phyloP scores from a whole-genome alignment of 2,888 invertebrate species.

The Drosophila parthenogenetica region DNA sequence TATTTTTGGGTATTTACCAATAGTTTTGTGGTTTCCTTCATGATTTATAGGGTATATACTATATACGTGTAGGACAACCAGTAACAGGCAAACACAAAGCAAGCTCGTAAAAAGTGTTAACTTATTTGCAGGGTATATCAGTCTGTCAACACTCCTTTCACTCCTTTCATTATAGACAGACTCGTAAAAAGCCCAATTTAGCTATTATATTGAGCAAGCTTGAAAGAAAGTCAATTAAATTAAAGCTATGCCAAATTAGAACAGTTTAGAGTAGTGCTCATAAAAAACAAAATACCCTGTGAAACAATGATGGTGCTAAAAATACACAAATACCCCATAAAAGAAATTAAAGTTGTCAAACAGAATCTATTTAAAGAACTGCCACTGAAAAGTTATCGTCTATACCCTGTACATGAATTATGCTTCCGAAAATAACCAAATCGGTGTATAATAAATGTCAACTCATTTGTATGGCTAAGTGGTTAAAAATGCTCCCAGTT shows the following conservation, averaged over 20 bases:
- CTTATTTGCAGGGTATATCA: not conserved
- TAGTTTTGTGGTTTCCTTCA: no score
- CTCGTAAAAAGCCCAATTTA: not conserved
- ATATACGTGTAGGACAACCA: no score
- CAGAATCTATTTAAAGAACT: no score
- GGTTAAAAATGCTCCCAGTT: slow-evolving; percentile 9
- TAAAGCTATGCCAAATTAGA: not conserved
- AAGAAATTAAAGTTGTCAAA: not conserved
- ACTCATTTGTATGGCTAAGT: slow-evolving; percentile 28
- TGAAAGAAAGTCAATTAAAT: slow-evolving; percentile 6
- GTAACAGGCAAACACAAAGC: no score
- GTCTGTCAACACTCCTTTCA: not conserved
- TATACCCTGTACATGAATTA: not conserved
- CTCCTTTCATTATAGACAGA: not conserved
- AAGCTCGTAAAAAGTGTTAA: not conserved
- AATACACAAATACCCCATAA: no score
- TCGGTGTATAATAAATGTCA: slow-evolving; percentile 22
- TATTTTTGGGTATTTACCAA: no score
- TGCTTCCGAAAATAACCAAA: slow-evolving; percentile 7
- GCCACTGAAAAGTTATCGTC: not conserved
- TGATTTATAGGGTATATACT: no score
- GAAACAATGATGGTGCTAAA: no score
- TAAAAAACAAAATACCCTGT: not conserved
- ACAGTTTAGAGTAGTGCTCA: not conserved
- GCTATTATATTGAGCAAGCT: no score